Base-by-base conservation (phyloP, 1,140 invertebrate genomes). In the Dreissena rostriformis region DNA sequence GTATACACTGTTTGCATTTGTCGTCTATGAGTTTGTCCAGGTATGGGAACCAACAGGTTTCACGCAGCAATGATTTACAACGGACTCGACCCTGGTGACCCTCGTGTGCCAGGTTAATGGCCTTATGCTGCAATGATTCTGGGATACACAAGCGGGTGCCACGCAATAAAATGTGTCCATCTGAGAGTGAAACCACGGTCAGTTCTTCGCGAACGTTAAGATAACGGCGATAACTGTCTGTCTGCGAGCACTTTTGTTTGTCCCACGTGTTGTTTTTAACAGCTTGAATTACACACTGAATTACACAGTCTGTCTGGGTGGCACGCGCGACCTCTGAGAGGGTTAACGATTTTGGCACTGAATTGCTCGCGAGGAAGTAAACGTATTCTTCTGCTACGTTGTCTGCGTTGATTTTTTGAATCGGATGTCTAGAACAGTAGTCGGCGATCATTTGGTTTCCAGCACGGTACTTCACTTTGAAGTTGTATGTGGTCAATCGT, bases 381-480 rank as follows among this genome's bases (percentile, higher is more conserved):
- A 39, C 39, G 39, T 39, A 39, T 39, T 39, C 39, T 39, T 39
- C 39, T 39, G 39, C 39, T 39, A 39, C 39, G 39, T 39, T 39
- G 39, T 39, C 2, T 39, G 39, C 39, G 2, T 39, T 39, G 39
- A 12, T 71, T 75, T 75, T 24, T 61, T 61, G 4, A n/a, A 61
- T n/a, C 22, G 78, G 61, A 75, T 82, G 70, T 52, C 63, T 24
- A n/a, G 17, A 51, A 51, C 61, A 61, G 24, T 78, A 84, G 28
- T 84, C 81, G 26, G 61, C 67, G 49, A 76, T 61, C 49, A 84
- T 86, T 51, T 75, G 52, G 70, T 78, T 52, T 17, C 79, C 75
- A 61, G 51, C 70, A 51, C 26, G 19, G 66, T 90, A 86, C 15
- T 66, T 28, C 5, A 88, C 57, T 61, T 74, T 65, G 19, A 85